These are phyloP conservation scores for Scytalopus superciliaris DNA, from an alignment of 2,113 vertebrate species.

Conservation along the genomic window DNA sequence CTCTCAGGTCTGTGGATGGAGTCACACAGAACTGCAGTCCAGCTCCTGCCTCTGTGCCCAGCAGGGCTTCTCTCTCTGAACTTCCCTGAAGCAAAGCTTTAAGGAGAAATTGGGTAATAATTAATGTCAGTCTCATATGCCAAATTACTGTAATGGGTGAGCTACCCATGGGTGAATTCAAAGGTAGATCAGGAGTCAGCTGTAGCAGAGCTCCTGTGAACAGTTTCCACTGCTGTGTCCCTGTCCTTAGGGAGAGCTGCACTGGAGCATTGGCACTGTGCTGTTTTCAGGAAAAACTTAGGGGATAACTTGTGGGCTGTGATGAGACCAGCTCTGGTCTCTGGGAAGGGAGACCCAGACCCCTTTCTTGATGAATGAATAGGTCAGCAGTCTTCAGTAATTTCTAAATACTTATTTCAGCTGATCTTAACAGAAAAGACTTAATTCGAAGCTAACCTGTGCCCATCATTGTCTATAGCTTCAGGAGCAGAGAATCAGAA, in stretches of 20 bases:
- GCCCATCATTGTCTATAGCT: not conserved
- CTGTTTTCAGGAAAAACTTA: not conserved
- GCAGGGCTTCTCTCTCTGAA: not conserved
- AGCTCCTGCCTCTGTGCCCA: not conserved
- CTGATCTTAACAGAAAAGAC: not conserved
- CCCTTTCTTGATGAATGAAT: not conserved
- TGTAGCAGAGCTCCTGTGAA: not conserved
- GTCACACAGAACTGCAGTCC: not conserved
- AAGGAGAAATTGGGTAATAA: not conserved
- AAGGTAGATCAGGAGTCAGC: not conserved
- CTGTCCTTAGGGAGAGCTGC: not conserved
- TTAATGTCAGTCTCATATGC: not conserved
- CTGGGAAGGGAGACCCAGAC: not conserved
- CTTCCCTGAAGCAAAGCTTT: not conserved
- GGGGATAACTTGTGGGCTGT: not conserved
- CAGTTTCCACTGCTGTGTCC: not conserved
- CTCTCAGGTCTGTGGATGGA: not conserved
- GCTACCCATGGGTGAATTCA: not conserved
- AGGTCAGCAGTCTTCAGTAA: not conserved
- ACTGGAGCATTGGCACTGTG: not conserved
- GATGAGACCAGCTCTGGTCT: not conserved
- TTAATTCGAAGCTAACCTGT: not conserved
- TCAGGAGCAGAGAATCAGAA: not conserved
- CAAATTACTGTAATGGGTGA: not conserved
- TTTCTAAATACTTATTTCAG: not conserved